Base-by-base conservation (phyloP, 2,888 invertebrate genomes). In the Ophion obscuratus region DNA sequence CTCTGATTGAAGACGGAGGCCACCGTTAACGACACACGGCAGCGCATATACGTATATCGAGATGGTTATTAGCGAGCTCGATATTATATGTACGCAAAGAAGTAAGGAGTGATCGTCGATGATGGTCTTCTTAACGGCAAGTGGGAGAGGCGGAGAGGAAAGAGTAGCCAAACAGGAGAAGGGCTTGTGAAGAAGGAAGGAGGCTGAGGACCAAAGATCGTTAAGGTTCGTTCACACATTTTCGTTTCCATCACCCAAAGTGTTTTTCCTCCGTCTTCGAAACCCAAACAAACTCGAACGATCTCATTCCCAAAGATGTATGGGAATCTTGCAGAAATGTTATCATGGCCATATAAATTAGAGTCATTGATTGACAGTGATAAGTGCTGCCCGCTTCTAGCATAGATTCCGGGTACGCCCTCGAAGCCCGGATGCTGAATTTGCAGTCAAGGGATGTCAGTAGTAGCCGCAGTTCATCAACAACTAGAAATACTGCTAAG, bases 51-150 rank as follows among this genome's bases (percentile, higher is more conserved):
- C 81, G 78, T 53, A 53, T 62, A 62, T 24, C 81, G 84, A 81
- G 84, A 81, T 81, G 61, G 88, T 89, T 88, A 89, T 88, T 88
- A 89, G 86, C 67, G 71, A 75, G 85, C 89, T 89, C 86, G 89
- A 90, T 89, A 88, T 79, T 85, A 80, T 53, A 53, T 68, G 57
- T n/a, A 75, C 79, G 80, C 79, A 73, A 86, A 67, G 77, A 81
- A 66, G 77, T 59, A 73, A 81, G 57, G 76, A 81, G 80, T 73
- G 71, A 83, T 73, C 71, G 11, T 68, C 53, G 53, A 47, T 53
- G 67, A 79, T 74, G 77, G 61, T 68, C 40, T 73, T 59, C 75
- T 27, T 67, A 11, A 40, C 61, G 40, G 70, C 27, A 27, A 7
- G 47, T 7, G 66, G 64, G 17, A 53, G 47, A 5, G 57, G 67